Base-by-base conservation (phyloP, 2,113 vertebrate species). In the Cyphomyrus plagiostoma region DNA sequence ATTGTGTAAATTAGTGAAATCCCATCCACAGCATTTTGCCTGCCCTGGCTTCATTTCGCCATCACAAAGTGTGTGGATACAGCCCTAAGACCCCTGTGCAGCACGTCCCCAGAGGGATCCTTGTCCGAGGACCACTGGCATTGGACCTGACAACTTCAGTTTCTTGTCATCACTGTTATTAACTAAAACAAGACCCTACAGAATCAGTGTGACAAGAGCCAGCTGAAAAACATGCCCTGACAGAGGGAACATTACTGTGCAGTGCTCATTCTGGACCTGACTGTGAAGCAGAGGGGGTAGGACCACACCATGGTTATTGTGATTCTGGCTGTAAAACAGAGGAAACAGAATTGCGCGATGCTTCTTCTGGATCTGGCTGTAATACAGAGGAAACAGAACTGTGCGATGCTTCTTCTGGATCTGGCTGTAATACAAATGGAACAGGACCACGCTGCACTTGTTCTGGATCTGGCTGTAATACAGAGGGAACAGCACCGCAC, bases 311-410 rank as follows among this genome's bases (percentile, higher is more conserved):
- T 80, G 17, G 15, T 80, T 4, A 13, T 80, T 80, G 4, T 80
- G 35, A 13, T 42, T 80, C 74, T 42, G 30, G 0, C 74, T 42
- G 15, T 80, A 80, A 42, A 30, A 70, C 62, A 66, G 58, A 62
- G 23, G 58, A 23, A 74, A 35, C 30, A 77, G 15, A 19, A 39
- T 7, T 19, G 13, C 0, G 2, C 2, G 0, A 19, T 77, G 15
- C 30, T 77, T 17, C 3, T 77, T 77, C 82, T 74, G 89, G 52
- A 89, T 52, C 70, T 83, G 88, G 85, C 80, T 26, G 4, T 66
- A 66, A 66, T 66, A 66, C 58, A 66, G 2, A 66, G 8, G 62
- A n/a, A 66, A 66, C 62, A 66, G 62, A n/a, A 66, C 62, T 9
- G 4, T 1, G 0, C 58, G 26, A n/a, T 2, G 3, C 17, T 77